Base-by-base conservation (phyloP, 2,113 vertebrate genomes). In the Plecturocebus donacophilus region DNA sequence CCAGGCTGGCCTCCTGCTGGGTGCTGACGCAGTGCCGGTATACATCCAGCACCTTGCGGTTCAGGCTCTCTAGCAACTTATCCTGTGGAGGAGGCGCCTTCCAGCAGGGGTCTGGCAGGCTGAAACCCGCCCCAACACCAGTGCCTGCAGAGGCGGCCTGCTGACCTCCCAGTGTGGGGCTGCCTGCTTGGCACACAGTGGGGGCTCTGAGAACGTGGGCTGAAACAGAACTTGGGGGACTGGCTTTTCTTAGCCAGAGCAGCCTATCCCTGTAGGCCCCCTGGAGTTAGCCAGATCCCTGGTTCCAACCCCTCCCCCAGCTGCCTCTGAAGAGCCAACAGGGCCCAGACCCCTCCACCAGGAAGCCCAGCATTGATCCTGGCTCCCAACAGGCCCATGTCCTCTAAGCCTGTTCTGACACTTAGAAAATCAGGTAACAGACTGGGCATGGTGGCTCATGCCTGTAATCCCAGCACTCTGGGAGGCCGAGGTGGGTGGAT, bases 1-100 rank as follows among this genome's bases (percentile, higher is more conserved):
- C 98, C 93, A 99, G 97, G 97, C 98, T 99, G 90, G 98, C 91
- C 40, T 98, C 98, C 1, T 97, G 98, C 92, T 90, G 93, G 27
- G 98, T 98, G 2, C 99, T 98, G 8, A 99, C 98, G 14, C 99
- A 99, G 7, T 97, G 96, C 27, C n/a, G 87, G 84, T 99, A 99
- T 58, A 99, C 99, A 23, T 99, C 99, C 23, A 96, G 86, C 96
- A 99, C 99, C 95, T 99, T 99, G 52, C 90, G 93, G 35, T 98
- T 94, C 81, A 99, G 98, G 56, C 97, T 97, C 0, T 98, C 96
- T 87, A 99, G 96, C 97, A 99, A 98, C 35, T 96, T 96, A 54
- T 99, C 99, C 99, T 99, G 30, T 5, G 58, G 49, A 75, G 35
- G 32, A 0, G 10, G 25, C 1, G 35, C 88, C n/a, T 21, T 35